Percentiles rank a stretch among this genome's conserved stretches.
These are phyloP conservation scores for Capitulum mitella DNA, from an alignment of 2,888 invertebrate genomes.

Conservation along the genomic window DNA sequence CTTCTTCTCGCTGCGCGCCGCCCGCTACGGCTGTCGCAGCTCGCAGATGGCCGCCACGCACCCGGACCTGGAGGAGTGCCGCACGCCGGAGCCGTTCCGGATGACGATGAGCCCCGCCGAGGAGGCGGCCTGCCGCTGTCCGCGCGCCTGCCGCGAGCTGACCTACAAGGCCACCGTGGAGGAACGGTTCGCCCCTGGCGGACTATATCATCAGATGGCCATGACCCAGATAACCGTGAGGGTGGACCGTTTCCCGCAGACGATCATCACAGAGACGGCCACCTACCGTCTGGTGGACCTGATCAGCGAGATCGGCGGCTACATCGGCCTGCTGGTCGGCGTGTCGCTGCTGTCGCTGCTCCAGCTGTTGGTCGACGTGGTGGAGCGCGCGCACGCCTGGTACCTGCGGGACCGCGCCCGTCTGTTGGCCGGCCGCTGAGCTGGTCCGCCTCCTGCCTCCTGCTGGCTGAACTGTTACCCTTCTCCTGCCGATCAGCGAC, in stretches of 20 bases:
- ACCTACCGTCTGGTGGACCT: not conserved
- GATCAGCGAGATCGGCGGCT: constrained; percentile 11
- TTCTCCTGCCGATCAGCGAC: no score
- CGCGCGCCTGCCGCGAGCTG: not conserved
- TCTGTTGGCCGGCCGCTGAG: not conserved
- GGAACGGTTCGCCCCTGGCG: no score
- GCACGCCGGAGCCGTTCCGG: not conserved
- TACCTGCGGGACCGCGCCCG: not conserved
- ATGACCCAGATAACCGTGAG: not conserved
- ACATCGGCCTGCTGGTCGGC: constrained; percentile 14
- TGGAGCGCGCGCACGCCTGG: not conserved
- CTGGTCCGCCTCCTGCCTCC: not conserved
- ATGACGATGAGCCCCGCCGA: not conserved
- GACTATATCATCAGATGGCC: no score
- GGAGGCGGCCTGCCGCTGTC: not conserved
- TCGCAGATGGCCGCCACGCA: not conserved
- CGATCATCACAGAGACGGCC: not conserved
- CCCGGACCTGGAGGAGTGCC: not conserved
- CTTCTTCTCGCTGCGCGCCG: not conserved
- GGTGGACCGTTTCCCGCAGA: not conserved
- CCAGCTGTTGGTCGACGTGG: not conserved
- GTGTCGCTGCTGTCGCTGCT: not conserved
- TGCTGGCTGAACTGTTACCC: no score
- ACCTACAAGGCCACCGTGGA: not conserved
- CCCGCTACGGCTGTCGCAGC: not conserved